Conservation (phyloP, 1,140 invertebrate genomes). For the Helicoverpa armigera region DNA sequence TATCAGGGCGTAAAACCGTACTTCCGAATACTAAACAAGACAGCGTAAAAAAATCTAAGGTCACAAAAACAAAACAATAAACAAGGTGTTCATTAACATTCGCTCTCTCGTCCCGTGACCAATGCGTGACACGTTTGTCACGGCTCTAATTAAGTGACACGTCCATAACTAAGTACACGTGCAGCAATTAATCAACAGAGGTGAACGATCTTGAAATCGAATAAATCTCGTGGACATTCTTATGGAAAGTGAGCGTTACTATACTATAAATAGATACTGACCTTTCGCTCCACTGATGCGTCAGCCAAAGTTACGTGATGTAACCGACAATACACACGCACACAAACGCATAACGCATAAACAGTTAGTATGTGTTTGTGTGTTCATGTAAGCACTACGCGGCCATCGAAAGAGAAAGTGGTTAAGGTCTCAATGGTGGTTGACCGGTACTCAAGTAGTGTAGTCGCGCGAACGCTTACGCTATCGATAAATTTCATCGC, state of each 20-base stretch:
- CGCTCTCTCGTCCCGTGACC: conserved; percentile 8
- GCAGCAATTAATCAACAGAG: conserved; percentile 52
- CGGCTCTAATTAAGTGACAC: conserved; percentile 30
- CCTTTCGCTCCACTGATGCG: conserved; percentile 81
- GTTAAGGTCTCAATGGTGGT: conserved; percentile 69
- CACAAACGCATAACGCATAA: conserved; percentile 54
- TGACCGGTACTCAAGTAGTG: conserved; percentile 63
- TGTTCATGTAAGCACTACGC: conserved; percentile 65
- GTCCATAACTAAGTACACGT: conserved; percentile 29
- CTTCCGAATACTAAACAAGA: background rate
- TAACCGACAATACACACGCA: conserved; percentile 72
- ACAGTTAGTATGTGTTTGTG: conserved; percentile 60
- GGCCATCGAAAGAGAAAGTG: conserved; percentile 82
- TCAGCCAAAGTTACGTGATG: conserved; percentile 81
- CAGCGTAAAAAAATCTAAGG: background rate
- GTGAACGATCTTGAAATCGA: conserved; percentile 70
- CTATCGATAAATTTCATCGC: conserved; percentile 57
- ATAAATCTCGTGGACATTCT: conserved; percentile 66
- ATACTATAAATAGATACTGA: conserved; percentile 80
- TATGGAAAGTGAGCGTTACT: conserved; percentile 80
- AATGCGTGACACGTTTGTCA: conserved; percentile 20
- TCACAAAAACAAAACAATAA: conserved; percentile 20
- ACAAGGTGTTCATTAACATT: conserved; percentile 27
- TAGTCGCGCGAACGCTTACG: conserved; percentile 47
- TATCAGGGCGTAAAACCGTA: too few species aligned